Evolutionary conservation across 2,797 vertebrate species (phyloP), one percentile per base, ranked within the genome.

Genomic region (Spinibarbus caldwelli): DNA sequence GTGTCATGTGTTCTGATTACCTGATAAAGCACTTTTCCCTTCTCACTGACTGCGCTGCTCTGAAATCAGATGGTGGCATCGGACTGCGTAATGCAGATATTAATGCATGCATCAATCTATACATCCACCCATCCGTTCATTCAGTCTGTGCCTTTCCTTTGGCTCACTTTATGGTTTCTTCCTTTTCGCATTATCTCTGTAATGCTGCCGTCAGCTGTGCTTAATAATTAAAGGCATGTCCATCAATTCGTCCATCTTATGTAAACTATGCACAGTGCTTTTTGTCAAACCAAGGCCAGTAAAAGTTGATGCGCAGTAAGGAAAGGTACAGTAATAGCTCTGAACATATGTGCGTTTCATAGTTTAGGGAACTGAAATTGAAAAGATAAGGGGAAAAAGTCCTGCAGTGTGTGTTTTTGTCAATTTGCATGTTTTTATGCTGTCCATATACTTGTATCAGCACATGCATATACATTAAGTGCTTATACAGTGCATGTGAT

Each of bases 191-290:
- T 96, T 95, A 95, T 93, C 92, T 95, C 94, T 93, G 94, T 95
- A 95, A 94, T 88, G 93, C 93, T 96, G 94, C 93, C 93, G 94
- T 95, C 95, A 95, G 94, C 94, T 90, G 92, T 95, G 92, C 94
- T 96, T 94, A 95, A 96, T 95, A 95, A 96, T 95, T 95, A 94
- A 95, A 93, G 93, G 86, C 92, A 90, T 83, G 88, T 91, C 91
- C 94, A 95, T 95, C 93, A 93, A 93, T 94, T 93, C 90, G 88
- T 90, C 89, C 38, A 94, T 92, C 92, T 94, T 93, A 91, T 93
- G 91, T 92, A 94, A 90, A 93, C 92, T 94, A 90, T 93, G 93
- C 91, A 92, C 68, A 93, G 92, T 93, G 92, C 92, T 93, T 85
- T 92, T 87, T 91, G 90, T 90, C 92, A 93, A 92, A 89, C 87